Evolutionary conservation across 2,888 invertebrate genomes (phyloP).

Genomic region (Protophormia terraenovae): DNA sequence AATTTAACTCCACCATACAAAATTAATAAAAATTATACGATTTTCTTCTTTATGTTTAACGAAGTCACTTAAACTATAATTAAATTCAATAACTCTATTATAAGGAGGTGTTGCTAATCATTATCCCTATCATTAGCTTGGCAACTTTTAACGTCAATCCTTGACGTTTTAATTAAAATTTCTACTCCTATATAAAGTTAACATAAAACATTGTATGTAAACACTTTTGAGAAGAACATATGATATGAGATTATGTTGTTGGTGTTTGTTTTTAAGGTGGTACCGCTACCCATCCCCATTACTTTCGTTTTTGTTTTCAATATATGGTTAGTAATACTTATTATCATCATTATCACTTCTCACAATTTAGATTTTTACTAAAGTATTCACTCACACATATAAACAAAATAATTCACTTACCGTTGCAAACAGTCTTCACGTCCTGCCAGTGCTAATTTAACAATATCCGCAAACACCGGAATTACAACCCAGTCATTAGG

Average conservation of each 20-base stretch:
- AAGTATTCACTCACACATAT: no score
- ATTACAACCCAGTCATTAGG: slow-evolving; percentile 82
- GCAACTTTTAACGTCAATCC: not conserved
- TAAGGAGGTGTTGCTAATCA: not conserved
- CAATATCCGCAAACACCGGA: slow-evolving; percentile 82
- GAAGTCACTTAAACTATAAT: not conserved
- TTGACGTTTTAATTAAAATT: slow-evolving; percentile 9
- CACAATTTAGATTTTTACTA: slow-evolving; percentile 32
- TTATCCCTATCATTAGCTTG: not conserved
- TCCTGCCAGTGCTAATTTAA: slow-evolving; percentile 80
- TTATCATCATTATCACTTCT: slow-evolving; percentile 47
- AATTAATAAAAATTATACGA: not conserved
- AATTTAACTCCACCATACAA: no score
- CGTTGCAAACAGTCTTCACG: slow-evolving; percentile 80
- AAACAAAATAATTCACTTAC: slow-evolving; percentile 74
- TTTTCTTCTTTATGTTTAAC: not conserved
- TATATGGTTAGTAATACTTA: slow-evolving; percentile 27
- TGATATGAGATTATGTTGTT: not conserved
- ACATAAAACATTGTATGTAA: not conserved
- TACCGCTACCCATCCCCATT: not conserved
- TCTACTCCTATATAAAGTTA: not conserved
- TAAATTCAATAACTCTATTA: not conserved
- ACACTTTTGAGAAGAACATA: not conserved
- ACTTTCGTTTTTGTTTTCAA: slow-evolving; percentile 5
- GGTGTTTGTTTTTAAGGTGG: not conserved